Base-by-base conservation (phyloP, 1,140 invertebrate species). In the Drosophila melanogaster region DNA sequence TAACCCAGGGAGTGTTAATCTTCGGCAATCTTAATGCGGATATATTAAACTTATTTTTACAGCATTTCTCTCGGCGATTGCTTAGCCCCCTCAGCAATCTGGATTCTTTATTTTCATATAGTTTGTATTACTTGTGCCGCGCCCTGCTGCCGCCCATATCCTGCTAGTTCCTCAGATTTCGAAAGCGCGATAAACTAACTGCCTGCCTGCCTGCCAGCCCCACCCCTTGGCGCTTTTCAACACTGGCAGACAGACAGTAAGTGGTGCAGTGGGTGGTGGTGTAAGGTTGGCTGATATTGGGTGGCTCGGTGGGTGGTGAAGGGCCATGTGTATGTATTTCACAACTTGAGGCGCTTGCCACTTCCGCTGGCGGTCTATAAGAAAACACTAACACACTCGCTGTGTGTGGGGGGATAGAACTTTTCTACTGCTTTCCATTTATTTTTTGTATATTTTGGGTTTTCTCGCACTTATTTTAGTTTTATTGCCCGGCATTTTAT, bases 41-140 rank as follows among this genome's bases (percentile, higher is more conserved):
- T 89, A 89, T 89, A 89, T 89, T 89, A 89, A 89, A 89, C 84
- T 89, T 89, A 80, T 89, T 89, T 87, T 89, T 84, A 89, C 84
- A 74, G 65, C 84, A 69, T 54, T 70, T 67, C 56, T 60, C 17
- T 54, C 33, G 51, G 43, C 41, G 54, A 60, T 50, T 66, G 26
- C 38, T 24, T 55, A 43, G 51, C 44, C 50, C 44, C 47, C 54
- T 51, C 56, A 50, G 51, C 50, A 59, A 59, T 80, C 77, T 76
- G 56, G 74, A 79, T 84, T 81, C 78, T 64, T 66, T 72, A 66
- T 79, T 66, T 77, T 76, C 72, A 71, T 72, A 73, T 59, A 71
- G 66, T 70, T 77, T 77, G 75, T 83, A 62, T 80, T 80, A 62
- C 64, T 75, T 65, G 41, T 38, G 59, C 64, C 62, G 22, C 41